A percentile compares a stretch with the other conserved stretches of the same genome.
phyloP scores from a whole-genome alignment of 1,140 invertebrate genomes.

The Ptiloglossa arizonensis region DNA sequence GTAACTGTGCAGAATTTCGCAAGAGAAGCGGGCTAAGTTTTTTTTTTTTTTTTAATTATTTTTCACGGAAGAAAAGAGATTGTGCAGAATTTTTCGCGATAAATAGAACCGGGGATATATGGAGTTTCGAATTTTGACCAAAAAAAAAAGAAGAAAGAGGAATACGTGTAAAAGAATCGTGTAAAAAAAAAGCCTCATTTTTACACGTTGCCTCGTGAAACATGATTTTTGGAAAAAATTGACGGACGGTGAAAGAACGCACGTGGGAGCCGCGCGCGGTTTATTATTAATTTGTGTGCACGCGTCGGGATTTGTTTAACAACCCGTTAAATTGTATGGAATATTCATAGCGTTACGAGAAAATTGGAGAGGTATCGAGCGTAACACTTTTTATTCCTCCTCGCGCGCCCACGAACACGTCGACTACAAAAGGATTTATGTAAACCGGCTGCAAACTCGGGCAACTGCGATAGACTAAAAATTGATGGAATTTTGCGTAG shows the following conservation, averaged over 20 bases:
- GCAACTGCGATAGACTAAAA: conserved; percentile 57
- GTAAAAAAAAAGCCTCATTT: too few relatives aligned
- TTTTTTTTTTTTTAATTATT: too few relatives aligned
- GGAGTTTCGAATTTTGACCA: too few relatives aligned
- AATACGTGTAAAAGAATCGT: too few relatives aligned
- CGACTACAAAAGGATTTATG: conserved; percentile 57
- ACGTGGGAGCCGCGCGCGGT: neutral
- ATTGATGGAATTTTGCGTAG: conserved; percentile 57
- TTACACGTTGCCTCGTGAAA: neutral
- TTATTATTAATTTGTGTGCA: conserved; percentile 60
- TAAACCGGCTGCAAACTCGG: conserved; percentile 49
- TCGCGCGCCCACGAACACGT: conserved; percentile 15
- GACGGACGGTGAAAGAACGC: neutral
- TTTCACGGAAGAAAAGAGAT: too few relatives aligned
- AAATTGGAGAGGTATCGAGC: conserved; percentile 54
- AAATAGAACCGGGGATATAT: too few relatives aligned
- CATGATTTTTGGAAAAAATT: conserved; percentile 21
- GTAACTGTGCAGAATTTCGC: too few relatives aligned
- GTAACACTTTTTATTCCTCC: conserved; percentile 30
- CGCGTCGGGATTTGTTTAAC: conserved; percentile 52
- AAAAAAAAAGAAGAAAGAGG: too few relatives aligned
- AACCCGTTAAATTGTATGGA: conserved; percentile 44
- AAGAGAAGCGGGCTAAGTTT: too few relatives aligned
- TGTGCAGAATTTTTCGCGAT: too few relatives aligned
- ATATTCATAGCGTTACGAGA: conserved; percentile 56